Base-by-base conservation (phyloP, 2,888 invertebrate genomes). In the Drosophila neoperkinsi region DNA sequence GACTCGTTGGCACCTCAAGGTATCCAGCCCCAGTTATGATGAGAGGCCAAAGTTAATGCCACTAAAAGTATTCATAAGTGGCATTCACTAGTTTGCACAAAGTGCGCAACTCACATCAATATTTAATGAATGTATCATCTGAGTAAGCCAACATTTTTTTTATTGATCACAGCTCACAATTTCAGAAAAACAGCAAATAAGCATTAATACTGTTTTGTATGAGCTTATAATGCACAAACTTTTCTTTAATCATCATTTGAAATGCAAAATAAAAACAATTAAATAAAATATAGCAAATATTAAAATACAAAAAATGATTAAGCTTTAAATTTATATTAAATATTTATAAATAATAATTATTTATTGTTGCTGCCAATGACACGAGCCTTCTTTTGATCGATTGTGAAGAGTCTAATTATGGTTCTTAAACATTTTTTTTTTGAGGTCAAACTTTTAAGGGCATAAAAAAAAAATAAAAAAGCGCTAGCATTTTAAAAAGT, bases 31-130 rank as follows among this genome's bases (percentile, higher is more conserved):
- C 52, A 5, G 30, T 65, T 66, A 72, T 65, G 46, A 60, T 72
- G 43, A 16, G 43, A 52, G 38, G 18, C 52, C 38, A 69, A 74
- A 79, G 51, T 69, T 56, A 31, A 52, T 58, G 71, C 46, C 46
- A 53, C 49, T 33, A 50, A 72, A 63, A 56, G 25, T 58, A 71
- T 50, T 71, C 71, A 34, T 43, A 70, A 59, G 53, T 59, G 53
- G 59, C 71, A 71, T 71, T 61, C 51, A 61, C 52, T 46, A 68
- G 49, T 68, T 68, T 53, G 43, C 18, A 18, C 25, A 21, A 68
- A 68, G 49, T 34, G 34, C 30, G 11, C 43, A 58, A 43, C 16
- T 18, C 34, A 34, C 34, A 53, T 25, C n/a, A 55, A 55, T 36
- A n/a, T 56, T 30, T 9, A 13, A 30, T 30, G 9, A 30, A 30